Evolutionary conservation across 2,888 invertebrate species (phyloP).

Genomic region (Idaea straminata): DNA sequence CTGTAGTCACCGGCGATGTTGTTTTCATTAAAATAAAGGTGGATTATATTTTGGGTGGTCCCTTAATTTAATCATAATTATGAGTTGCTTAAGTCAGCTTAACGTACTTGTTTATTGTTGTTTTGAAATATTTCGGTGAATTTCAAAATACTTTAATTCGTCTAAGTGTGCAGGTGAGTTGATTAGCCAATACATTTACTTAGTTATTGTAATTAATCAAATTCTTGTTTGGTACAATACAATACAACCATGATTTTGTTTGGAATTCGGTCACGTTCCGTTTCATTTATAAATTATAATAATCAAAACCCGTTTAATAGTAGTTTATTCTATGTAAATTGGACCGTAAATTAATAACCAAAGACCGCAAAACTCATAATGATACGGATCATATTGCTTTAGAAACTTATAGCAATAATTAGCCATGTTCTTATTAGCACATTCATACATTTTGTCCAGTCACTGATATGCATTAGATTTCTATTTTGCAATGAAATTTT

Average conservation of each 20-base stretch:
- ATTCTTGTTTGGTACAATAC: background rate
- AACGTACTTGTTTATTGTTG: background rate
- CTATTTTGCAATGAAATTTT: constrained; percentile 36
- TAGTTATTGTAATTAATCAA: background rate
- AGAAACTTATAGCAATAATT: constrained; percentile 7
- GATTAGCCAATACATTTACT: background rate
- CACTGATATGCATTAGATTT: constrained; percentile 29
- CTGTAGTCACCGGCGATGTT: background rate
- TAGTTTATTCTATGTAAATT: background rate
- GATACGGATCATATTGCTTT: constrained; percentile 2
- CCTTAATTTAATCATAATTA: background rate
- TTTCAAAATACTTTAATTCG: background rate
- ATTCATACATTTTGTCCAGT: constrained; percentile 18
- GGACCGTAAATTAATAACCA: background rate
- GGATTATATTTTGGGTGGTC: background rate
- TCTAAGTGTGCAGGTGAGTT: background rate
- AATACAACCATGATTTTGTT: background rate
- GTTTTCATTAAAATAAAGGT: background rate
- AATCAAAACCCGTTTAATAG: constrained; percentile 5
- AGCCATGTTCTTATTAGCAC: background rate
- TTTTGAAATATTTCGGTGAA: background rate
- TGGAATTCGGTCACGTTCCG: constrained; percentile 8
- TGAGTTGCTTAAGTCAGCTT: background rate
- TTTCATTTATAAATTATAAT: constrained; percentile 8
- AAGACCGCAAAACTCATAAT: constrained; percentile 1